Evolutionary conservation across 2,797 vertebrate species (phyloP).

Genomic region (Odontamblyopus rebecca): DNA sequence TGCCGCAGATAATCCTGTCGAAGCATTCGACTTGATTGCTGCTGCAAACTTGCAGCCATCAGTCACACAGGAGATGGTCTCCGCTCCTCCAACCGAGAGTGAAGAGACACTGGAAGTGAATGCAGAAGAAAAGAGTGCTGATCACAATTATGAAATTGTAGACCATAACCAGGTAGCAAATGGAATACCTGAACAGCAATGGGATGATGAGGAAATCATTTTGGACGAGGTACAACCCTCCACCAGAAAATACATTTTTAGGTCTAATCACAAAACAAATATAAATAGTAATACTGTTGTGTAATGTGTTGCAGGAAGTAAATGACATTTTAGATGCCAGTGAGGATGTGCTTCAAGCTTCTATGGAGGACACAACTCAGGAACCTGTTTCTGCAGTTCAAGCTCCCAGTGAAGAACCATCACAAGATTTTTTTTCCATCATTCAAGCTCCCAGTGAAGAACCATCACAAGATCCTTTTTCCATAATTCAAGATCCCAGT

Average conservation of each 20-base stretch:
- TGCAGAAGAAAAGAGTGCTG: conserved; percentile 13
- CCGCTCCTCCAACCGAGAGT: conserved; percentile 11
- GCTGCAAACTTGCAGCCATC: conserved; percentile 48
- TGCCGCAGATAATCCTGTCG: conserved; percentile 39
- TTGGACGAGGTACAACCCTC: conserved; percentile 81
- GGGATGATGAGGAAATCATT: conserved; percentile 66
- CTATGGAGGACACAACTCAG: conserved; percentile 22
- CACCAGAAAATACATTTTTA: background rate
- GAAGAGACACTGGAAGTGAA: conserved; percentile 21
- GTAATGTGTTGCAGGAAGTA: conserved; percentile 49
- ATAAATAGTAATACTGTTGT: conserved; percentile 1
- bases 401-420: conserved; percentile 26
- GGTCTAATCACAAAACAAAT: background rate
- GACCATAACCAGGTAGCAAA: conserved; percentile 14
- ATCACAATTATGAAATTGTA: conserved; percentile 13
- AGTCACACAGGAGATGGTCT: conserved; percentile 25
- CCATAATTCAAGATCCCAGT: background rate
- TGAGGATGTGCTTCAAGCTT: background rate
- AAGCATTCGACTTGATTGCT: conserved; percentile 57
- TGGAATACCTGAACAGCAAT: conserved; percentile 57
- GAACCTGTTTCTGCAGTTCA: conserved; percentile 28
- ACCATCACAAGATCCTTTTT: conserved; percentile 12
- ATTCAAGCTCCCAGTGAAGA: conserved; percentile 30
- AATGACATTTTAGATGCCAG: conserved; percentile 31
- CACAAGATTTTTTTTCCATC: background rate